Conservation (phyloP, 2,113 vertebrate genomes). For the Enhydra lutris region DNA sequence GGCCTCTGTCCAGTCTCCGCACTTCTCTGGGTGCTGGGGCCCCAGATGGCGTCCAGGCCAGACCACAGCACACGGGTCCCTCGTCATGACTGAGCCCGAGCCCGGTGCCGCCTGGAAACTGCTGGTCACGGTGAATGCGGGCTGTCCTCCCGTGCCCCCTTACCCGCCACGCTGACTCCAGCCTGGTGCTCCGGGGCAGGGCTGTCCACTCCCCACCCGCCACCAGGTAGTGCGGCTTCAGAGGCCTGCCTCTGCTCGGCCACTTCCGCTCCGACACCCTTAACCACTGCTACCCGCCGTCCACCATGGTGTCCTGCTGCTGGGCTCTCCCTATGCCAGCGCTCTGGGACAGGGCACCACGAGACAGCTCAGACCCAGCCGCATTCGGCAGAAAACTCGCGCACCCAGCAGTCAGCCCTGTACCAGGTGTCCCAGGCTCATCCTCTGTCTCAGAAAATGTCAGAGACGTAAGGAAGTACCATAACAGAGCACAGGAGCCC, state of each 20-base stretch:
- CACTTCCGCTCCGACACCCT: accelerated
- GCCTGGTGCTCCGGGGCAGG: background rate
- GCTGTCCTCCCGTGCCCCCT: background rate
- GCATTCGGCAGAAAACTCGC: background rate
- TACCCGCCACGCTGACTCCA: background rate
- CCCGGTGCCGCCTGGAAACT: accelerated
- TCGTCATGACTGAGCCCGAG: too few species aligned
- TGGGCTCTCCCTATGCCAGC: background rate
- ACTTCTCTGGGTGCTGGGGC: accelerated
- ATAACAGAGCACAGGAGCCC: background rate
- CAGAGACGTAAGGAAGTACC: background rate
- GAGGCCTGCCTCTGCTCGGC: background rate
- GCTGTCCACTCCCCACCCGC: too few species aligned
- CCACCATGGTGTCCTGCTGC: background rate
- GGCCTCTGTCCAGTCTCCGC: background rate
- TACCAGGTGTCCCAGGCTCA: accelerated
- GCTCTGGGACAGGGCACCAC: too few species aligned
- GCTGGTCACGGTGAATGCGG: accelerated
- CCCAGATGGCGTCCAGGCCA: background rate
- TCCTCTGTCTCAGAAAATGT: background rate
- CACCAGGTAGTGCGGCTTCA: too few species aligned
- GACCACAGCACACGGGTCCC: too few species aligned
- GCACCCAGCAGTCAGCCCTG: background rate
- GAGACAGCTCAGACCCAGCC: background rate
- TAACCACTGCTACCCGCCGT: background rate